These are phyloP conservation scores for Eupleurogrammus muticus DNA, from an alignment of 2,797 vertebrate genomes.

Conservation along the genomic window DNA sequence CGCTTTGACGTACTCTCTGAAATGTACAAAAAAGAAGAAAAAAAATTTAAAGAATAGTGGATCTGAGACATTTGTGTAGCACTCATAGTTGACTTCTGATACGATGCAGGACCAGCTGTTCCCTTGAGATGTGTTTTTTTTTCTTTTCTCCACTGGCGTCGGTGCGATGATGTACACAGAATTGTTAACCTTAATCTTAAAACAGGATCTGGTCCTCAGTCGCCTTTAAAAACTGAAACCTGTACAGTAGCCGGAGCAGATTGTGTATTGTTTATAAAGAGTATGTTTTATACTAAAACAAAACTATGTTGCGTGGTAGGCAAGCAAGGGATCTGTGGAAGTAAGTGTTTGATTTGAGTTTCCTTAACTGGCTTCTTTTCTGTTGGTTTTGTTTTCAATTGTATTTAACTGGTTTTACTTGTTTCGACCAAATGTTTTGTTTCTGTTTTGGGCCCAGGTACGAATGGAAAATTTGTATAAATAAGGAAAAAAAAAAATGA, in stretches of 20 bases:
- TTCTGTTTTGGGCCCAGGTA: conserved; percentile 60
- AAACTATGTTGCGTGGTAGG: conserved; percentile 83
- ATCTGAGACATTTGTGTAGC: conserved; percentile 80
- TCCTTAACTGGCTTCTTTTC: conserved; percentile 67
- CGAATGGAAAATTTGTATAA: conserved; percentile 72
- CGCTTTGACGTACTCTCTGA: conserved; percentile 62
- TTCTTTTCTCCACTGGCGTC: conserved; percentile 32
- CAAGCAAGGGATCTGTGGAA: conserved; percentile 83
- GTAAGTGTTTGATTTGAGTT: conserved; percentile 80
- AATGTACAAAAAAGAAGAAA: conserved; percentile 71
- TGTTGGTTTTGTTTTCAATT: conserved; percentile 62
- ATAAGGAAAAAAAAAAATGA: conserved; percentile 60
- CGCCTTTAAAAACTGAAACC: conserved; percentile 75
- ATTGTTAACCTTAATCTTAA: conserved; percentile 46
- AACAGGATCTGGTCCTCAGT: conserved; percentile 63
- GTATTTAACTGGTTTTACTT: conserved; percentile 75
- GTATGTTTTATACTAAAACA: conserved; percentile 90
- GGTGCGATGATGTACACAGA: conserved; percentile 40
- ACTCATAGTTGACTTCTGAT: conserved; percentile 81
- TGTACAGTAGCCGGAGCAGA: conserved; percentile 87
- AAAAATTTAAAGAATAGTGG: conserved; percentile 59
- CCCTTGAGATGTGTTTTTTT: conserved; percentile 46
- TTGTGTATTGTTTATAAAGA: conserved; percentile 92
- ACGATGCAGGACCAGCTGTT: conserved; percentile 65
- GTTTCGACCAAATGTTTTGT: conserved; percentile 68